Base-by-base conservation (phyloP, 2,888 invertebrate genomes). In the Meandrusa payeni region DNA sequence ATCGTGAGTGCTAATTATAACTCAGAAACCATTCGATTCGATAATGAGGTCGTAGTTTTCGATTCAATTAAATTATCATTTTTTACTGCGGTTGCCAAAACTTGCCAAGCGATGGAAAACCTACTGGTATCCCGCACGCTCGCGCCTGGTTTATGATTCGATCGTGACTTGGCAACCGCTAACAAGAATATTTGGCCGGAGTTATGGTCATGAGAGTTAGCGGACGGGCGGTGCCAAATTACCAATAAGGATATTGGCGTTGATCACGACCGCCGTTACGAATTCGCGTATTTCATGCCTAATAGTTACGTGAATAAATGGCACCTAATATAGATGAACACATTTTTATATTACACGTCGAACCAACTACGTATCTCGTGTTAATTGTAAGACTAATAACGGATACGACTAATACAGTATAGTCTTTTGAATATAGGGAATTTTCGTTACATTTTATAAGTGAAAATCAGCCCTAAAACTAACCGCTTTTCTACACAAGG, bases 131-230 rank as follows among this genome's bases (percentile, higher is more conserved):
- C 17, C 33, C 17, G 26, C 27, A 22, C 37, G 26, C 32, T 23
- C 45, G 24, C 46, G 40, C 42, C 26, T 54, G 51, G 57, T 58
- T 57, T 58, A 58, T 55, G 58, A 51, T 45, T 47, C 37, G 50
- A 52, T 50, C 64, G 63, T 67, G 66, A 67, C 66, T 64, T 57
- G 62, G 58, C 64, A 57, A 47, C 58, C 40, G 43, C 47, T 56
- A 60, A 55, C 59, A 51, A 53, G 56, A 55, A 54, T 50, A 41
- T 43, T 48, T 47, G 51, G 47, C 41, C 37, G 47, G 34, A 32
- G 40, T 9, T 24, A 37, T 34, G 23, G 39, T 48, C 38, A 46
- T 27, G 39, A 22, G 47, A 20, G 26, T 24, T 10, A 47, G 52
- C 50, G 52, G 48, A 26, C 39, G 10, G 29, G 22, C 23, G 31